phyloP scores from a whole-genome alignment of 2,888 invertebrate species.

The Congeria kusceri region DNA sequence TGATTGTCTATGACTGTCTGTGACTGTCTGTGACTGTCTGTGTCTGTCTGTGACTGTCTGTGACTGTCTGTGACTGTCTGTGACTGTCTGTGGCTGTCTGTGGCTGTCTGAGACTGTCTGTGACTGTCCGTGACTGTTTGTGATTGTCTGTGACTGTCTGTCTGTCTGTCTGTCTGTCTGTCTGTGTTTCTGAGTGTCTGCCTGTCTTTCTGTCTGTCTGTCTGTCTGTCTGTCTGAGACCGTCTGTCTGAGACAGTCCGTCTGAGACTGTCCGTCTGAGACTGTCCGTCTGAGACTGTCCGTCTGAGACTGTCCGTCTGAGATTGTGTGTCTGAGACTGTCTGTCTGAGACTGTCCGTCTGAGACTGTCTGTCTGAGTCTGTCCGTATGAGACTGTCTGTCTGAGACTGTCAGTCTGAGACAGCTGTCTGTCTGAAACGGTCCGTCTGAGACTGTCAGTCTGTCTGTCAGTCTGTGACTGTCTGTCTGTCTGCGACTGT shows the following conservation, averaged over 20 bases:
- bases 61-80: constrained; percentile 12
- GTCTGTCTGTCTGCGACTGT: background rate
- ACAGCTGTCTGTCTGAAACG: no score
- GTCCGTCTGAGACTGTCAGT: background rate
- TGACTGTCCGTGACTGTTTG: no score
- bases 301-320: background rate
- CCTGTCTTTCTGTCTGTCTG: no score
- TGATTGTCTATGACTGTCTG: no score
- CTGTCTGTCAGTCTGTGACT: background rate
- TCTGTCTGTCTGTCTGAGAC: no score
- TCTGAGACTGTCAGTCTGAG: background rate
- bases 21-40: background rate
- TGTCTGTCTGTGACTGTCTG: constrained; percentile 20
- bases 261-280: constrained; percentile 25
- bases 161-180: no score
- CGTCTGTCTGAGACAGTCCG: no score
- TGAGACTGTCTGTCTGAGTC: constrained; percentile 14
- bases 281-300: constrained; percentile 12
- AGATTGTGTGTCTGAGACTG: no score
- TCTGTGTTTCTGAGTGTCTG: no score
- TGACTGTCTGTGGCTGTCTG: constrained; percentile 15
- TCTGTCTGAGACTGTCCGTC: background rate
- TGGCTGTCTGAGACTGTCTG: no score
- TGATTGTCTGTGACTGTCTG: no score
- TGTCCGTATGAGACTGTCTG: background rate